Percentiles rank a stretch among this genome's conserved stretches.
Evolutionary conservation across 2,888 invertebrate species (phyloP).

Genomic region (Eilema caniola): DNA sequence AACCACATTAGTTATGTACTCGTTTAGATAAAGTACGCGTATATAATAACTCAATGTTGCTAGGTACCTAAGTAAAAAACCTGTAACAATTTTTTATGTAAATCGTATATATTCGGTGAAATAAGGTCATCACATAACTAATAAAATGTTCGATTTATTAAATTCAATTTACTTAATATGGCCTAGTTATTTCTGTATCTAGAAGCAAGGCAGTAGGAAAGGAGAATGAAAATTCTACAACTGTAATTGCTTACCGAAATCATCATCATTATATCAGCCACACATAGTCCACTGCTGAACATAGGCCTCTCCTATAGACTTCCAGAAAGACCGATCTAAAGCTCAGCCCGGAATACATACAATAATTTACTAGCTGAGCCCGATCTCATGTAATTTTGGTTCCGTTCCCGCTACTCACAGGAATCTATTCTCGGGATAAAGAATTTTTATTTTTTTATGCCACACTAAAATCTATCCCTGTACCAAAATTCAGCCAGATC

Average conservation of each 20-base stretch:
- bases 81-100: constrained; percentile 10
- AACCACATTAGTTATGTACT: neutral
- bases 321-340: no score
- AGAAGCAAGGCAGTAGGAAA: neutral
- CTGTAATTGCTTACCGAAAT: neutral
- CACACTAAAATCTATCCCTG: no score
- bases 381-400: no score
- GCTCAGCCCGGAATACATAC: no score
- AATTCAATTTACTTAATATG: neutral
- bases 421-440: no score
- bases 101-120: constrained; percentile 6
- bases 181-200: neutral
- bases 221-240: neutral
- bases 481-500: no score
- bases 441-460: no score
- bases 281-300: no score
- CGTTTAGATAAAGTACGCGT: neutral
- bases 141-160: constrained; percentile 3
- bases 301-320: no score
- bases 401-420: no score
- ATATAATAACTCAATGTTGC: neutral
- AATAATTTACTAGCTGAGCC: no score
- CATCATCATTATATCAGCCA: no score
- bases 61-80: neutral
- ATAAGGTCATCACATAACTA: constrained; percentile 15